A percentile compares a stretch with the other conserved stretches of the same genome.
These are phyloP conservation scores for Triplophysa tibetana DNA, from an alignment of 2,113 vertebrate genomes.

Conservation along the genomic window DNA sequence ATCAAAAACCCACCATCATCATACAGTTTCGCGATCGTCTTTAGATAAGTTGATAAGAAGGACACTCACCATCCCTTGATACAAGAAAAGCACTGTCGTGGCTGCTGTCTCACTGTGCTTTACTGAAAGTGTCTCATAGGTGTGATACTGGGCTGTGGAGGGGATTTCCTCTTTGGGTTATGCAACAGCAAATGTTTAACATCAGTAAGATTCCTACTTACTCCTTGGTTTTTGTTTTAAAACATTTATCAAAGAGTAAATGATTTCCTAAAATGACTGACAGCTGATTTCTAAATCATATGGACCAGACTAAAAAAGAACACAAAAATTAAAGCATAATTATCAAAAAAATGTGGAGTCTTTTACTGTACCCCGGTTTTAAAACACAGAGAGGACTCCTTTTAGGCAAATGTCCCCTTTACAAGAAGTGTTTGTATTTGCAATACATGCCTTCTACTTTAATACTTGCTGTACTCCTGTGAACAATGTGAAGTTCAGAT, in stretches of 20 bases:
- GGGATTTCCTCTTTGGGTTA: slow-evolving; percentile 12
- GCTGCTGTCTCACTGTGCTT: not conserved
- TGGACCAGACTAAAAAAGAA: no score
- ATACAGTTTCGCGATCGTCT: not conserved
- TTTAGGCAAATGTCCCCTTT: no score
- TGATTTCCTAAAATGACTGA: not conserved
- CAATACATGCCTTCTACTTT: no score
- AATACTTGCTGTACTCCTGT: not conserved
- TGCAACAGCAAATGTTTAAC: no score
- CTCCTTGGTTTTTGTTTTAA: not conserved
- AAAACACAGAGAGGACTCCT: no score
- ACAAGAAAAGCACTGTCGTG: not conserved
- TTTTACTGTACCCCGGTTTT: no score
- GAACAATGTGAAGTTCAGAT: not conserved
- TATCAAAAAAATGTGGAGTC: not conserved
- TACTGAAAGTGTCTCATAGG: not conserved
- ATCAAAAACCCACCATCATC: not conserved
- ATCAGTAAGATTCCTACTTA: not conserved
- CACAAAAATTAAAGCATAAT: no score
- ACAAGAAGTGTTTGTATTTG: no score
- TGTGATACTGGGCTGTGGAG: not conserved
- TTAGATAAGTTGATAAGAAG: not conserved
- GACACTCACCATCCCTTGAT: slow-evolving; percentile 19
- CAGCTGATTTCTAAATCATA: no score
- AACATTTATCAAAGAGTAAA: not conserved